These are phyloP conservation scores for Philereme vetulata DNA, from an alignment of 2,888 invertebrate species.

Conservation along the genomic window DNA sequence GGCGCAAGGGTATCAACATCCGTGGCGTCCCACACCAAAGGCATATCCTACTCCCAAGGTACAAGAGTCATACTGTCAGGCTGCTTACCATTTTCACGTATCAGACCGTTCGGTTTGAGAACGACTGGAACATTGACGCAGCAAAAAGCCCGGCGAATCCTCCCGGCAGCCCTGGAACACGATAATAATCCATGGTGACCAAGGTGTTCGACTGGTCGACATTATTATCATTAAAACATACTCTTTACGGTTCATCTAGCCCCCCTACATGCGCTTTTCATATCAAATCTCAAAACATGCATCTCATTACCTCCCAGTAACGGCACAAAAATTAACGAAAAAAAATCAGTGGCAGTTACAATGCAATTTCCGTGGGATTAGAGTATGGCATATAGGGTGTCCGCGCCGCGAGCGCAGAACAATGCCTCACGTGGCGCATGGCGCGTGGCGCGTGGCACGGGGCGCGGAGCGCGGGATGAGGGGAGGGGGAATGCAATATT, in stretches of 20 bases:
- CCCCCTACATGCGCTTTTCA: neutral
- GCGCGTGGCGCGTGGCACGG: conserved; percentile 39
- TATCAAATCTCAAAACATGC: neutral
- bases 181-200: no score
- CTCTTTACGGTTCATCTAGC: neutral
- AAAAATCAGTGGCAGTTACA: conserved; percentile 63
- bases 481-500: conserved; percentile 74
- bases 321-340: conserved; percentile 39
- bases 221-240: no score
- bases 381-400: conserved; percentile 57
- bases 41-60: no score
- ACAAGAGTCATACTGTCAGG: no score
- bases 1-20: no score
- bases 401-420: conserved; percentile 57
- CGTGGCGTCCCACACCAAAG: no score
- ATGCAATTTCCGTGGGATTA: conserved; percentile 68
- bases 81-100: no score
- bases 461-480: conserved; percentile 36
- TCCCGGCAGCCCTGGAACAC: no score
- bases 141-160: no score
- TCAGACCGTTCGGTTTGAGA: no score
- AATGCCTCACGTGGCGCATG: conserved; percentile 57
- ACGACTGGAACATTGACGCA: no score
- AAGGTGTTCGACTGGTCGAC: no score
- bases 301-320: conserved; percentile 4